These are phyloP conservation scores for Helicolenus hilgendorfi DNA, from an alignment of 2,797 vertebrate species.

Conservation along the genomic window DNA sequence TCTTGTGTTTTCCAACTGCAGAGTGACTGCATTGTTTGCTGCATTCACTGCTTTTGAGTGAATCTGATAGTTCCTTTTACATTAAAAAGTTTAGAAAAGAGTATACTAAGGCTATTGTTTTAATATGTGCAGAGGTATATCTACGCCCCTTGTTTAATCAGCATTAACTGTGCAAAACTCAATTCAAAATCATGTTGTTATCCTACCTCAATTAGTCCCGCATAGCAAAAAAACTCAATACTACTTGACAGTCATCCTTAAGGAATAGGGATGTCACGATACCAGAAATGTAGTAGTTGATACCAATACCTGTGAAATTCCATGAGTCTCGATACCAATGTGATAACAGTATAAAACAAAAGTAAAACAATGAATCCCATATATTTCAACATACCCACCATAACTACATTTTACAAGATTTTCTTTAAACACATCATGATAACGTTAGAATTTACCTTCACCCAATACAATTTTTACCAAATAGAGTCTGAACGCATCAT, in stretches of 20 bases:
- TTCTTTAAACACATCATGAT: too few species aligned
- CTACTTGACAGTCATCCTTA: neutral
- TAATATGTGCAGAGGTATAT: neutral
- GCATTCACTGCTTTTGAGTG: neutral
- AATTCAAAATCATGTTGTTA: neutral
- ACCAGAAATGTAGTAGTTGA: too few species aligned
- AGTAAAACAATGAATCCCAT: too few species aligned
- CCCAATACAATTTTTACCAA: too few species aligned
- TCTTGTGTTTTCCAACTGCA: neutral
- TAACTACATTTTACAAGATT: too few species aligned
- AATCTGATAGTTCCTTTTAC: neutral
- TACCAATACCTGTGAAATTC: too few species aligned
- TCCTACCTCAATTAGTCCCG: neutral
- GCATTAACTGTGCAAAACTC: neutral
- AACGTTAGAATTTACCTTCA: rapidly evolving
- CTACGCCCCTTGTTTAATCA: neutral
- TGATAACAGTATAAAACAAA: too few species aligned
- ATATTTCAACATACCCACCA: too few species aligned
- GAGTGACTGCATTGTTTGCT: neutral
- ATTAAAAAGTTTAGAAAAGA: neutral
- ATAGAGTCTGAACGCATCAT: rapidly evolving
- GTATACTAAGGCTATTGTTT: neutral
- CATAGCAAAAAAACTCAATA: neutral
- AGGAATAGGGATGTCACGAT: too few species aligned
- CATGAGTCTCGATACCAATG: too few species aligned